Base-by-base conservation (phyloP, 2,888 invertebrate genomes). In the Euproctis similis region DNA sequence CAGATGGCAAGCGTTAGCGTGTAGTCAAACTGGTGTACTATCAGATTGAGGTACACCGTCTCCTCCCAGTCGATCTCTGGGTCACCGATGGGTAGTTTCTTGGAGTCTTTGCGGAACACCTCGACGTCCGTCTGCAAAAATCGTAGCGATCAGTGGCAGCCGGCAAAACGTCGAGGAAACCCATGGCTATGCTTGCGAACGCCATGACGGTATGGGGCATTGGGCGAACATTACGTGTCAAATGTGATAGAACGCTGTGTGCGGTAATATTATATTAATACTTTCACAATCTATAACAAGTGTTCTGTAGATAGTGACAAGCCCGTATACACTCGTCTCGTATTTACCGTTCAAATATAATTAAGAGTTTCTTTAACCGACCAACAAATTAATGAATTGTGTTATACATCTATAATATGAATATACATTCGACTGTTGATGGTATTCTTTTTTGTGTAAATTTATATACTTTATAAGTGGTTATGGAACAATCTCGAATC, bases 31-130 rank as follows among this genome's bases (percentile, higher is more conserved):
- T 98, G 98, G 82, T 99, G 98, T 68, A 99, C 93, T 57, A 98
- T 92, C 73, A 98, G 89, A 86, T 98, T 98, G 49, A 98, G 88
- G 85, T 98, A 98, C 43, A 98, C 97, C 33, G 98, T 98, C 86
- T 99, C 98, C 82, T 98, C 98, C 98, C 98, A 99, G 82, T 98
- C 97, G 57, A 98, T 93, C 65, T 95, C 95, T 22, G 94, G 93
- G 85, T 98, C 97, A 36, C 96, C 96, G 59, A 97, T 94, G 28
- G 98, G 98, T 61, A 98, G 86, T 77, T 97, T 97, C 66, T 96
- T 92, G 61, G 97, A 97, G 80, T 97, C 97, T 82, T 97, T 95
- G 43, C 98, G 92, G 85, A 96, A 98, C 44, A 98, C 98, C 85
- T 98, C 97, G 47, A 98, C 93, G 77, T 95, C 94, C 62, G 95